phyloP scores from a whole-genome alignment of 2,888 invertebrate species.

The Macrophya alboannulata region DNA sequence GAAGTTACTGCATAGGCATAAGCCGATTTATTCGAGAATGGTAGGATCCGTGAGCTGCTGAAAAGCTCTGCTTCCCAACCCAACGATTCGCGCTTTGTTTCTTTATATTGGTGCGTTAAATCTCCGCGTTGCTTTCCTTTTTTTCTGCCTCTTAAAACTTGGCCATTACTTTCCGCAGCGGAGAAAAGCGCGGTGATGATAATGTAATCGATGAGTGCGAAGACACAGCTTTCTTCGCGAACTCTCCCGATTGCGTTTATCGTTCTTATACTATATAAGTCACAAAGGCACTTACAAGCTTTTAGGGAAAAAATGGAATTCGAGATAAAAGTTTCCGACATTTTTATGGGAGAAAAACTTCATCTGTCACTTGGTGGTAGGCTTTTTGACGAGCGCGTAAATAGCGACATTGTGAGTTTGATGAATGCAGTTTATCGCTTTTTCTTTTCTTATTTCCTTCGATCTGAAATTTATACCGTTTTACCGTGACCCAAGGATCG shows the following conservation, averaged over 20 bases:
- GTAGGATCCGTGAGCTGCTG: background rate
- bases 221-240: conserved; percentile 27
- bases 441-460: conserved; percentile 20
- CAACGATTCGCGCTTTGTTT: background rate
- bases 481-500: background rate
- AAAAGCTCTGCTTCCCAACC: background rate
- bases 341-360: background rate
- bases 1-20: background rate
- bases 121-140: background rate
- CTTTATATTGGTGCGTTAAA: background rate
- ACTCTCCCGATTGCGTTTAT: conserved; percentile 4
- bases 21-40: background rate
- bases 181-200: background rate
- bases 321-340: background rate
- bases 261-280: conserved; percentile 12
- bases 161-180: background rate
- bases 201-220: conserved; percentile 23
- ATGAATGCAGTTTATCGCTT: conserved; percentile 11
- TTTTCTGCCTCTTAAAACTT: background rate
- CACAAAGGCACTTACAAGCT: background rate
- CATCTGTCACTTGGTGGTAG: conserved; percentile 9
- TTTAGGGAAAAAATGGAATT: background rate
- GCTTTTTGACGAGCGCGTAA: background rate
- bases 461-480: conserved; percentile 1
- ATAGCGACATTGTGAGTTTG: conserved; percentile 8